A percentile compares a stretch with the other conserved stretches of the same genome.
Evolutionary conservation across 2,113 vertebrate species (phyloP).

Genomic region (Australoheros scitulus): DNA sequence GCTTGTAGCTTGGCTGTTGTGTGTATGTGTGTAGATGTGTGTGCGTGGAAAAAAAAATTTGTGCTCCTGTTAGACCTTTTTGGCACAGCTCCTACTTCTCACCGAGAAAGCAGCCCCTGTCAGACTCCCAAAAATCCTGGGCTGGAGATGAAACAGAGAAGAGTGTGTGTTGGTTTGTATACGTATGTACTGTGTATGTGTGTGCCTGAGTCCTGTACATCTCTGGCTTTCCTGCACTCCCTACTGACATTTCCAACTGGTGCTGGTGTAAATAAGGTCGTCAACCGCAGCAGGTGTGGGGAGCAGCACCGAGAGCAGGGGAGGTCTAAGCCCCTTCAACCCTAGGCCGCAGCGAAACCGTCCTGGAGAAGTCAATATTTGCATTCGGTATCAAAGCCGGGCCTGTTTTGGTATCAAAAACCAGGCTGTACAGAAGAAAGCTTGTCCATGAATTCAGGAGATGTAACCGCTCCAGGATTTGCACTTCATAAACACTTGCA

Average conservation of each 20-base stretch:
- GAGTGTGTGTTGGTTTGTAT: constrained; percentile 40
- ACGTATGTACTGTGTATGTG: neutral
- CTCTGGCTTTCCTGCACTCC: constrained; percentile 17
- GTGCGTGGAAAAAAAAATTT: constrained; percentile 17
- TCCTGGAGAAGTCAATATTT: constrained; percentile 75
- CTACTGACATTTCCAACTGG: constrained; percentile 53
- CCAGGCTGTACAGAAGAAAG: constrained; percentile 37
- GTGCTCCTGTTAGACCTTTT: constrained; percentile 37
- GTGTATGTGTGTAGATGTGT: constrained; percentile 2
- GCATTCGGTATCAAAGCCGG: constrained; percentile 64
- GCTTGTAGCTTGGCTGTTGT: constrained; percentile 31
- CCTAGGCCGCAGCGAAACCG: constrained; percentile 29
- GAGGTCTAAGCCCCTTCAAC: constrained; percentile 50
- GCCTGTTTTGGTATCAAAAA: constrained; percentile 65
- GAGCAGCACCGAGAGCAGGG: constrained; percentile 28
- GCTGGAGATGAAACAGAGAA: constrained; percentile 65
- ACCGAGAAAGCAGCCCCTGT: constrained; percentile 62
- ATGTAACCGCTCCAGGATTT: constrained; percentile 11
- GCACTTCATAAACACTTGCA: neutral
- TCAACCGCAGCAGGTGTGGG: constrained; percentile 71
- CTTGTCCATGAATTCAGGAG: constrained; percentile 19
- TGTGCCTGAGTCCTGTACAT: constrained; percentile 13
- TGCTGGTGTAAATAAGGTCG: constrained; percentile 55
- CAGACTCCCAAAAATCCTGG: constrained; percentile 17
- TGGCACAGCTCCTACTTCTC: constrained; percentile 51